Conservation (phyloP, 2,888 invertebrate genomes). For the Pseudoips prasinana region DNA sequence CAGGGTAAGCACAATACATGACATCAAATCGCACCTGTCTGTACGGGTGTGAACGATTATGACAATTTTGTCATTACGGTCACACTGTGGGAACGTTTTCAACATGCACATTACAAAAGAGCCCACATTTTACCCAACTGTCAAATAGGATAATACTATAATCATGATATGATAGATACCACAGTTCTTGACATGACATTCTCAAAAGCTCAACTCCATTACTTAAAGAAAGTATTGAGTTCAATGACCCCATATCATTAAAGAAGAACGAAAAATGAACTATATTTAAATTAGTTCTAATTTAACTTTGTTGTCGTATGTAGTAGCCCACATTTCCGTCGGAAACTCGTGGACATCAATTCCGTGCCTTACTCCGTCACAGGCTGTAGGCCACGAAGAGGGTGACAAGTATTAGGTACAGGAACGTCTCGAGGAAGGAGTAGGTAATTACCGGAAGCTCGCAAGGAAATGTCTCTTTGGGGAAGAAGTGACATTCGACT, state of each 20-base stretch:
- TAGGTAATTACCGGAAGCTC: slow-evolving; percentile 78
- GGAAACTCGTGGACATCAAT: slow-evolving; percentile 62
- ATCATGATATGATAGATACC: too few species aligned
- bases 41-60: slow-evolving; percentile 54
- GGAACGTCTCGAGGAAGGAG: slow-evolving; percentile 64
- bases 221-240: slow-evolving; percentile 11
- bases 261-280: slow-evolving; percentile 26
- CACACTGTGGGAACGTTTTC: slow-evolving; percentile 51
- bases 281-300: slow-evolving; percentile 41
- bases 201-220: too few species aligned
- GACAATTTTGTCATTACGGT: slow-evolving; percentile 53
- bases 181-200: too few species aligned
- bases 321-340: slow-evolving; percentile 71
- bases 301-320: slow-evolving; percentile 40
- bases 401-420: slow-evolving; percentile 61
- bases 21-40: slow-evolving; percentile 72
- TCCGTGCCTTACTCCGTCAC: slow-evolving; percentile 69
- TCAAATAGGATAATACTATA: too few species aligned
- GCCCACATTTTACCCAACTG: slow-evolving; percentile 6
- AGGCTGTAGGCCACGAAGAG: slow-evolving; percentile 58
- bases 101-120: slow-evolving; percentile 1
- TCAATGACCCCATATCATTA: slow-evolving; percentile 30
- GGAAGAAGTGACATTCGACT: slow-evolving; percentile 78
- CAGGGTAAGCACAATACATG: slow-evolving; percentile 33
- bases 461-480: slow-evolving; percentile 65